Evolutionary conservation across 2,797 vertebrate species (phyloP).

Genomic region (Sebastolobus alascanus): DNA sequence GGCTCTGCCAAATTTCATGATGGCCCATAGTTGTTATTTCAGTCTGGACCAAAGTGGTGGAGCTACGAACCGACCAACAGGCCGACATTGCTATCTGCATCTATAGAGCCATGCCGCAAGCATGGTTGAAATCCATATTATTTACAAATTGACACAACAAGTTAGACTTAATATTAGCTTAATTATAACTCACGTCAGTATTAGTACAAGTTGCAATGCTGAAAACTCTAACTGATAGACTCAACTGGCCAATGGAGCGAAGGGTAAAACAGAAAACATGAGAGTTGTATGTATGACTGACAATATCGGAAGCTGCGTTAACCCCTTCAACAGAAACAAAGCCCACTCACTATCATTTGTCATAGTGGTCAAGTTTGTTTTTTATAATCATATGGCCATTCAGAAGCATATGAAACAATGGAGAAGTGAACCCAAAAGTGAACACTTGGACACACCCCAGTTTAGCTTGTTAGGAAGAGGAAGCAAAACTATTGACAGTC

Average conservation of each 20-base stretch:
- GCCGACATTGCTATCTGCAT: neutral
- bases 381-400: neutral
- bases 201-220: neutral
- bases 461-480: slow-evolving; percentile 11
- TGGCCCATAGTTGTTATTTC: neutral
- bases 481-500: slow-evolving; percentile 37
- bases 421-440: slow-evolving; percentile 7
- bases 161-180: neutral
- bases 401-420: neutral
- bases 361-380: neutral
- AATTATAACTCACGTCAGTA: neutral
- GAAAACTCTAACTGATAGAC: neutral
- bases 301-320: neutral
- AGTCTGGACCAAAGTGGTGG: neutral
- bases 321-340: neutral
- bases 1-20: neutral
- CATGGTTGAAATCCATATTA: neutral
- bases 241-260: neutral
- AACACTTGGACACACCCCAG: slow-evolving; percentile 13
- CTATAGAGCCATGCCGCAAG: neutral
- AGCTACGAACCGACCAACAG: neutral
- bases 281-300: neutral
- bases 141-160: neutral
- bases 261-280: neutral
- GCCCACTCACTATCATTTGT: neutral